Conservation (phyloP, 2,888 invertebrate genomes). For the Falcaria lacertinaria region DNA sequence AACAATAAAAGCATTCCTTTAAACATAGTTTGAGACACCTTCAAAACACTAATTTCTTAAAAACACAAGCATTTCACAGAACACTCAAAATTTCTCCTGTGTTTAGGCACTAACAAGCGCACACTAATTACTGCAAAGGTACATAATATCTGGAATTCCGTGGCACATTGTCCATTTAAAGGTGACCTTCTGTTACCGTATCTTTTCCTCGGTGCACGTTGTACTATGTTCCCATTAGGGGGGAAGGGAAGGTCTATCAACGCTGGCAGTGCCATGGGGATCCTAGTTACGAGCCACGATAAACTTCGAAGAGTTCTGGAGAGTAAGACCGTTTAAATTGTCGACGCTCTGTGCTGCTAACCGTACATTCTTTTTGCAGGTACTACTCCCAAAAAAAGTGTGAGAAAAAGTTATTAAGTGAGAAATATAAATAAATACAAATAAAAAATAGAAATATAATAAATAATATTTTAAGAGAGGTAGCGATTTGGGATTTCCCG, state of each 20-base stretch:
- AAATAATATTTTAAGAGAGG: too few relatives aligned
- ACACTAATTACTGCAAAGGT: conserved; percentile 53
- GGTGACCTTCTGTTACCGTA: conserved; percentile 22
- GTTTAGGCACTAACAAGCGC: conserved; percentile 59
- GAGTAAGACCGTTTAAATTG: conserved; percentile 74
- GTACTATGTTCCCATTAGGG: conserved; percentile 16
- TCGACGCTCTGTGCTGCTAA: conserved; percentile 64
- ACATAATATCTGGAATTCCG: conserved; percentile 74
- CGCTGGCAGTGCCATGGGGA: conserved; percentile 47
- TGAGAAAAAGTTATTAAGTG: too few relatives aligned
- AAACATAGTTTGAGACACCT: too few relatives aligned
- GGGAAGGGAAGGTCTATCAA: conserved; percentile 32
- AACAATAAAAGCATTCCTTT: too few relatives aligned
- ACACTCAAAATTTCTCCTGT: conserved; percentile 56
- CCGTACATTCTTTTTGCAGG: conserved; percentile 64
- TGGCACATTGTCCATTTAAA: conserved; percentile 37
- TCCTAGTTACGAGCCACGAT: conserved; percentile 71
- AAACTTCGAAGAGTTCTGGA: conserved; percentile 69
- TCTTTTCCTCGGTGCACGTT: conserved; percentile 12
- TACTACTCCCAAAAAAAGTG: conserved; percentile 10
- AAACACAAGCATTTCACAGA: conserved; percentile 19
- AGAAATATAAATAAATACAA: too few relatives aligned
- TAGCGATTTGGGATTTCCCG: too few relatives aligned
- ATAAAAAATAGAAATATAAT: too few relatives aligned
- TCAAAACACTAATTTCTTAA: conserved; percentile 17